Percentiles rank a stretch among this genome's conserved stretches.
Conservation (phyloP, 2,113 vertebrate species). For the Acrocephalus arundinaceus region DNA sequence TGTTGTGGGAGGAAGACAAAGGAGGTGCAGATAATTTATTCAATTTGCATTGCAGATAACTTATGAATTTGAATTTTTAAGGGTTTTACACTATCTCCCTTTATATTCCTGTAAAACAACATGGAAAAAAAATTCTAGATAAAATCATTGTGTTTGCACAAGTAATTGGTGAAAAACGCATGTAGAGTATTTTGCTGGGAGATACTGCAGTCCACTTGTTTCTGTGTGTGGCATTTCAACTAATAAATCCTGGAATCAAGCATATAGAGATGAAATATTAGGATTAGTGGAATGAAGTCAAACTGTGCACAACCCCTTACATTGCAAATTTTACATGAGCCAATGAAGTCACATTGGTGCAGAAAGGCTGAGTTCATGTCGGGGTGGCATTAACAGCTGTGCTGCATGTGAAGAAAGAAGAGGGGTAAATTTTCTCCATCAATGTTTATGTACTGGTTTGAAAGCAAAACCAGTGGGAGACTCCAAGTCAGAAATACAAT, state of each 20-base stretch:
- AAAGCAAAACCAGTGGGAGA: too few species aligned
- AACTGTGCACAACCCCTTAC: background rate
- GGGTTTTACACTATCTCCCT: background rate
- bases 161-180: background rate
- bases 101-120: background rate
- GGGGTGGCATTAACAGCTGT: background rate
- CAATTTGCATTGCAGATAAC: background rate
- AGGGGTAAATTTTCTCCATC: background rate
- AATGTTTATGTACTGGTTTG: too few species aligned
- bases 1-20: background rate
- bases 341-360: background rate
- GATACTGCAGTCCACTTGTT: background rate
- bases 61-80: background rate
- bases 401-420: background rate
- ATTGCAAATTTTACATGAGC: fast-evolving
- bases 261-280: background rate
- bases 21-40: background rate
- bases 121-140: background rate
- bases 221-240: background rate
- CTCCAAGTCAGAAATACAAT: too few species aligned
- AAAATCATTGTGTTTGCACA: background rate
- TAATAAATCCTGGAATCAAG: background rate
- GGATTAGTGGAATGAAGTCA: background rate
- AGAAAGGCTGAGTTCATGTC: background rate
- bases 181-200: background rate